Percentiles rank a stretch among this genome's conserved stretches.
Conservation (phyloP, 2,113 vertebrate species). For the Rhombomys opimus region DNA sequence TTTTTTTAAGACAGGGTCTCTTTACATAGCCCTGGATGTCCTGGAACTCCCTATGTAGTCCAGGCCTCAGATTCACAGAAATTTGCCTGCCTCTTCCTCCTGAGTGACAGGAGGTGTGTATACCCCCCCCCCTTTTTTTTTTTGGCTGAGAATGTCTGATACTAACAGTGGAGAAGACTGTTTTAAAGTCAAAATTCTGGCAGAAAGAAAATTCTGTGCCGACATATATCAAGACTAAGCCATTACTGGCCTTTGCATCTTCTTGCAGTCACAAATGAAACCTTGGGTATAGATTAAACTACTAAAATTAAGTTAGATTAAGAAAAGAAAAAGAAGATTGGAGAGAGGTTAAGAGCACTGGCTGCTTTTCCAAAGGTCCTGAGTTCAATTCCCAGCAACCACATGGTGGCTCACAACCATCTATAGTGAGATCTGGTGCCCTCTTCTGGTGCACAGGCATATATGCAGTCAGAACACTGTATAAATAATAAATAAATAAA, state of each 20-base stretch:
- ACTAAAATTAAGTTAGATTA: neutral
- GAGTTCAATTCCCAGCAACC: too few species aligned
- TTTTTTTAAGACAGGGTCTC: neutral
- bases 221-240: neutral
- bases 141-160: neutral
- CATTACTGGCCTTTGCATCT: neutral
- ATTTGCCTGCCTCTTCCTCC: neutral
- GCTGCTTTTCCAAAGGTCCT: too few species aligned
- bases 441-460: too few species aligned
- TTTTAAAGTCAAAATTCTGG: neutral
- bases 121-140: neutral
- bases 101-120: neutral
- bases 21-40: neutral
- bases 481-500: too few species aligned
- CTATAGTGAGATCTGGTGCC: too few species aligned
- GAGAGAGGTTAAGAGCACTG: too few species aligned
- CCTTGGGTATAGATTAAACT: neutral
- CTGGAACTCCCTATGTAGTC: neutral
- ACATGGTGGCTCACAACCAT: too few species aligned
- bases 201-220: neutral
- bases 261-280: neutral
- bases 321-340: neutral
- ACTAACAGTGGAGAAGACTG: neutral
- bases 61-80: neutral
- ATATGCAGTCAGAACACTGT: too few species aligned